Conservation (phyloP, 2,888 invertebrate genomes). For the Thalpophila matura region DNA sequence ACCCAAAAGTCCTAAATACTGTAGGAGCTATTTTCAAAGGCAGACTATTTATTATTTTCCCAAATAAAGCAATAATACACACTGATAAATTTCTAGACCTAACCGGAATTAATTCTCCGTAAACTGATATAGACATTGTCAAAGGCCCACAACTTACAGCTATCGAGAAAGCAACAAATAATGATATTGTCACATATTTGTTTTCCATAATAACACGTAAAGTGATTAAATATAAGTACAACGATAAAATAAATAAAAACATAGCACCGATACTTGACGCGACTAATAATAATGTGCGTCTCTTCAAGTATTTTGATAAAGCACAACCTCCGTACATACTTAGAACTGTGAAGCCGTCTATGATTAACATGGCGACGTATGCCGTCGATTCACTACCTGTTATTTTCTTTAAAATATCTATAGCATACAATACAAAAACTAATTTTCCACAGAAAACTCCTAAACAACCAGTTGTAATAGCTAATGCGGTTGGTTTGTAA, state of each 20-base stretch:
- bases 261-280: constrained; percentile 55
- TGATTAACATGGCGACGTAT: constrained; percentile 71
- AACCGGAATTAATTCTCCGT: constrained; percentile 67
- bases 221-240: constrained; percentile 64
- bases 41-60: constrained; percentile 15
- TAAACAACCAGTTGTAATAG: constrained; percentile 50
- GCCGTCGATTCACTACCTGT: constrained; percentile 66
- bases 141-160: constrained; percentile 69
- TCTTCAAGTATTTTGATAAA: constrained; percentile 60
- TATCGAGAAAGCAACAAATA: constrained; percentile 65
- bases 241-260: constrained; percentile 61
- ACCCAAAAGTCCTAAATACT: constrained; percentile 58
- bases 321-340: constrained; percentile 67
- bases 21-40: constrained; percentile 65
- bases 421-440: constrained; percentile 68
- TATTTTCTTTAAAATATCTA: constrained; percentile 73
- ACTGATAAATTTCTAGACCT: constrained; percentile 64
- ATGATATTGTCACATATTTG: constrained; percentile 54
- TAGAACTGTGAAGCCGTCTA: constrained; percentile 72
- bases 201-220: constrained; percentile 59
- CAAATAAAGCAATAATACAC: constrained; percentile 40
- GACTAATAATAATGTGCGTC: constrained; percentile 63
- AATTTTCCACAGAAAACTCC: constrained; percentile 69
- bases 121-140: constrained; percentile 60
- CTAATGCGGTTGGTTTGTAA: constrained; percentile 67